Base-by-base conservation (phyloP, 2,888 invertebrate genomes). In the Helleia helle region DNA sequence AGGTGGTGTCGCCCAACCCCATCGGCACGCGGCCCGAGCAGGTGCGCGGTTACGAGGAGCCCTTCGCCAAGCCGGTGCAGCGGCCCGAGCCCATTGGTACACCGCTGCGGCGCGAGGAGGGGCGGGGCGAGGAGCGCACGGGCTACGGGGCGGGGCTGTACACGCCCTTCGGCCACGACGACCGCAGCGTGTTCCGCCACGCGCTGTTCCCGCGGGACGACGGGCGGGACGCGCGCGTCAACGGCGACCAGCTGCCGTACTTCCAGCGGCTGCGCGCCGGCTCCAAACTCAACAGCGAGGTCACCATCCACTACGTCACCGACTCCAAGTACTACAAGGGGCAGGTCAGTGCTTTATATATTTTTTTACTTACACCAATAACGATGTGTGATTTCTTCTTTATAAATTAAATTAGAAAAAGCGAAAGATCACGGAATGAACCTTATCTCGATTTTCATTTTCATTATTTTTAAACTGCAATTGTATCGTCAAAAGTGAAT, bases 321-420 rank as follows among this genome's bases (percentile, higher is more conserved):
- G 84, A 84, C 25, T 83, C 83, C 6, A 84, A 83, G 48, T 81
- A 80, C 43, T 83, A 80, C 39, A 80, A 76, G 7, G 69, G 69
- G 25, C 75, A 74, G 74, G 83, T 79, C 22, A 37, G 72, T 58
- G 42, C 27, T 36, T n/a, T n/a, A n/a, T n/a, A n/a, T n/a, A n/a
- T n/a, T n/a, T n/a, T n/a, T n/a, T n/a, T n/a, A 39, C 27, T 9
- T 5, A n/a, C 4, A 4, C 14, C 2, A 31, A 4, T 2, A 25
- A 26, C 15, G 31, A 6, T 13, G 31, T 13, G 31, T 28, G 7
- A 3, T 28, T 5, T 13, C 12, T 8, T 4, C 4, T 18, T 6
- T 18, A 18, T 18, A 18, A 18, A 18, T 18, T n/a, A n/a, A n/a
- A n/a, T n/a, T n/a, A n/a, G n/a, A n/a, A n/a, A n/a, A n/a, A n/a